Evolutionary conservation across 2,113 vertebrate genomes (phyloP).

Genomic region (Ptychochromis oligacanthus): DNA sequence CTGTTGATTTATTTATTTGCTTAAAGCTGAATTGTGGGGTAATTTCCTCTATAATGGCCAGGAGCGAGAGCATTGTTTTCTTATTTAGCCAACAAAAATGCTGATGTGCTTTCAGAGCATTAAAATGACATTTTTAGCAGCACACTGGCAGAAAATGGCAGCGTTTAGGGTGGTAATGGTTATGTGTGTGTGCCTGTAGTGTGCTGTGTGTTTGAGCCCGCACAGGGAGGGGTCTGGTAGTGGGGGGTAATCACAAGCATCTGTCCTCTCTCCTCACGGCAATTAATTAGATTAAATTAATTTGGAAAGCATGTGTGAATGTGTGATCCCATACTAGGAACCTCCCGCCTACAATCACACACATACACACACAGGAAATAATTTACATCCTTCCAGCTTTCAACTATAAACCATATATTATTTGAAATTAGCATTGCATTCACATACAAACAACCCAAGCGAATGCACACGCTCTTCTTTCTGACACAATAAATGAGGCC

Average conservation of each 20-base stretch:
- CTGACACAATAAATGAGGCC: constrained; percentile 45
- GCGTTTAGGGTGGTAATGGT: constrained; percentile 10
- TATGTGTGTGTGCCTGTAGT: constrained; percentile 8
- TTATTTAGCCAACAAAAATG: background rate
- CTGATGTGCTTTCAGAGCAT: background rate
- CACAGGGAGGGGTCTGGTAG: constrained; percentile 27
- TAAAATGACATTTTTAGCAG: constrained; percentile 10
- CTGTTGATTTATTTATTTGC: background rate
- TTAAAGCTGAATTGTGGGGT: background rate
- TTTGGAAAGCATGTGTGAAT: constrained; percentile 65
- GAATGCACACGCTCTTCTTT: background rate
- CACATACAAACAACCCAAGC: constrained; percentile 10
- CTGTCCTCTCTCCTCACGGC: constrained; percentile 69
- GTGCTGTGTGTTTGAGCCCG: background rate
- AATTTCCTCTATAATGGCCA: background rate
- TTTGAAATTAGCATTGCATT: constrained; percentile 35
- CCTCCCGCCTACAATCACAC: background rate
- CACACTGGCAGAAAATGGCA: constrained; percentile 20
- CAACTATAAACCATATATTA: constrained; percentile 23
- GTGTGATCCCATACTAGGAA: constrained; percentile 52
- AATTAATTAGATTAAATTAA: constrained; percentile 76
- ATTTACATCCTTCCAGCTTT: constrained; percentile 24
- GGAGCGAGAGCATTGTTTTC: background rate
- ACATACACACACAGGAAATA: constrained; percentile 20
- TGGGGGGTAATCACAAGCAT: constrained; percentile 75